Evolutionary conservation across 2,888 invertebrate species (phyloP).

Genomic region (Syritta pipiens): DNA sequence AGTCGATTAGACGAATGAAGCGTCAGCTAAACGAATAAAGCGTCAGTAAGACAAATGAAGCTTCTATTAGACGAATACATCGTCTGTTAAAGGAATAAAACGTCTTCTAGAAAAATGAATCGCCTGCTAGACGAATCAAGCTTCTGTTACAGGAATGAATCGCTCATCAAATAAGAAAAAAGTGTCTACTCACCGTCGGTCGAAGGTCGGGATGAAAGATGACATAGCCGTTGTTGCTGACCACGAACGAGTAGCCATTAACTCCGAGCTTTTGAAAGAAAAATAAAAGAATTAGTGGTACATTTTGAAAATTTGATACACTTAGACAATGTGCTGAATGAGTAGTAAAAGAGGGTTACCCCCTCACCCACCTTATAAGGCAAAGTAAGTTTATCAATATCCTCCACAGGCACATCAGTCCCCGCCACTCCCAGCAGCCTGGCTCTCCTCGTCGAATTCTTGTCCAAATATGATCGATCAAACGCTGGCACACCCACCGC

Average conservation of each 20-base stretch:
- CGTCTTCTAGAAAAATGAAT: no score
- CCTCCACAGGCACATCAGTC: conserved; percentile 89
- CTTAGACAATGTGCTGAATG: no score
- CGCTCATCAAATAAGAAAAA: no score
- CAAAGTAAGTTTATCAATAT: conserved; percentile 92
- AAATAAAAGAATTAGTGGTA: background rate
- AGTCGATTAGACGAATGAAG: no score
- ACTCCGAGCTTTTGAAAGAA: conserved; percentile 87
- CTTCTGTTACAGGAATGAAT: no score
- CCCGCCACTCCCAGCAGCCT: conserved; percentile 96
- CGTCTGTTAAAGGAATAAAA: no score
- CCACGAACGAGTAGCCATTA: conserved; percentile 97
- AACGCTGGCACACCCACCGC: conserved; percentile 96
- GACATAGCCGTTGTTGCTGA: conserved; percentile 97
- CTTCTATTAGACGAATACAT: no score
- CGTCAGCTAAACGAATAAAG: no score
- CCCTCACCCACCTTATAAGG: conserved; percentile 92
- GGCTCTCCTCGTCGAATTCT: conserved; percentile 80
- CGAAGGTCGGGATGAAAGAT: conserved; percentile 95
- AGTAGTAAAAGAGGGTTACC: no score
- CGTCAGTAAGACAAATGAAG: no score
- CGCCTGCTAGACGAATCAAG: no score
- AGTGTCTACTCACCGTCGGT: conserved; percentile 89
- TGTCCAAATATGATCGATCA: conserved; percentile 84
- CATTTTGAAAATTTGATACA: background rate